phyloP scores from a whole-genome alignment of 2,888 invertebrate genomes.

The Eristalinus sepulchralis region DNA sequence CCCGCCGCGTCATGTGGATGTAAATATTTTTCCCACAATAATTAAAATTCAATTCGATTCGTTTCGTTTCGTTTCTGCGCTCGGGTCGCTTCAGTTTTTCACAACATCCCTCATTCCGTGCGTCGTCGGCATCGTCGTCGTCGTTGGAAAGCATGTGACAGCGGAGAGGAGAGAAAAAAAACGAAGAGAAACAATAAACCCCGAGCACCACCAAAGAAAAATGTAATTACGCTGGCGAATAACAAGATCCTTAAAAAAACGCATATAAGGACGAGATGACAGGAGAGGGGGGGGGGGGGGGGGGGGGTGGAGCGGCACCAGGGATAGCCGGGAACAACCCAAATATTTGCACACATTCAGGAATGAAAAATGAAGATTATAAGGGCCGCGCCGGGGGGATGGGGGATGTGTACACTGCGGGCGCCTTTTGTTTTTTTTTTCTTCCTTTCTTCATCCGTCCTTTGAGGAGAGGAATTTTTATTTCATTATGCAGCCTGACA shows the following conservation, averaged over 20 bases:
- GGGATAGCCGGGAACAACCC: conserved; percentile 38
- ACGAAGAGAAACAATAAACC: conserved; percentile 26
- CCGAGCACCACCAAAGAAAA: conserved; percentile 30
- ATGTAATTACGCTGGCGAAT: conserved; percentile 51
- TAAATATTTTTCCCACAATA: conserved; percentile 61
- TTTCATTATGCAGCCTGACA: conserved; percentile 46
- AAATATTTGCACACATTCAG: conserved; percentile 67
- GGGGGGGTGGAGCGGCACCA: background rate
- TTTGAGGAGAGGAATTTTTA: conserved; percentile 18
- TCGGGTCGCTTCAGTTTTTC: conserved; percentile 4
- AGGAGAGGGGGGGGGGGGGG: background rate
- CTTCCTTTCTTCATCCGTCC: conserved; percentile 1
- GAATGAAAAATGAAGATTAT: conserved; percentile 63
- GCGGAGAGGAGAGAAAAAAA: conserved; percentile 22
- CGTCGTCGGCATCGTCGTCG: background rate
- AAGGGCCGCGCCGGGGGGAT: conserved; percentile 3
- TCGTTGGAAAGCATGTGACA: conserved; percentile 38
- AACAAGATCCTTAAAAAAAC: conserved; percentile 51
- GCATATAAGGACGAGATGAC: conserved; percentile 30
- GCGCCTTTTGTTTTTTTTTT: background rate
- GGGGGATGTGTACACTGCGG: background rate
- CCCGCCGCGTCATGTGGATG: background rate
- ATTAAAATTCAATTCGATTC: conserved; percentile 66
- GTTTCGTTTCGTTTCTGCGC: conserved; percentile 55
- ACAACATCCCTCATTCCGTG: conserved; percentile 6